phyloP scores from a whole-genome alignment of 2,888 invertebrate species.

The Pecten maximus region DNA sequence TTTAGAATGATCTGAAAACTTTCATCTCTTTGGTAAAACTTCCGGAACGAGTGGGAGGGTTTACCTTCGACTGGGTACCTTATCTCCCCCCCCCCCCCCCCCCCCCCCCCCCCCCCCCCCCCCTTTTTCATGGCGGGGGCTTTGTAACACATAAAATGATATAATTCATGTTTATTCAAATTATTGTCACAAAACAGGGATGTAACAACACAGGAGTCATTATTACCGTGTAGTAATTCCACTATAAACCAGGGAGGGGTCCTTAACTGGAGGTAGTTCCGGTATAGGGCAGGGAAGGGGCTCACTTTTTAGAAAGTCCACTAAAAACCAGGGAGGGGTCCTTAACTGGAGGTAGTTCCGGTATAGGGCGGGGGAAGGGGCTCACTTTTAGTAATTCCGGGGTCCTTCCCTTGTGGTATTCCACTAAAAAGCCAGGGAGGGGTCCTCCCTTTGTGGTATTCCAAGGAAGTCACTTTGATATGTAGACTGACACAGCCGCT shows the following conservation, averaged over 20 bases:
- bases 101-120: too few relatives aligned
- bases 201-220: too few relatives aligned
- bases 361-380: too few relatives aligned
- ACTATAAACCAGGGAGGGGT: neutral
- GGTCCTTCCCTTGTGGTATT: neutral
- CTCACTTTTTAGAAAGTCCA: neutral
- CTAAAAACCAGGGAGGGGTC: neutral
- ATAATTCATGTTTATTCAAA: too few relatives aligned
- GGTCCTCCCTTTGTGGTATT: conserved; percentile 75
- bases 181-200: too few relatives aligned
- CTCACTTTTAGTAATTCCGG: neutral
- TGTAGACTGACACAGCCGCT: conserved; percentile 74
- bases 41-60: too few relatives aligned
- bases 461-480: conserved; percentile 79
- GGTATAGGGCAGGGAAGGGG: neutral
- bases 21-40: too few relatives aligned
- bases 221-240: neutral
- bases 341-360: neutral
- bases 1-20: too few relatives aligned
- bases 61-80: too few relatives aligned
- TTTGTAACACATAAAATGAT: too few relatives aligned
- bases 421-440: neutral
- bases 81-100: too few relatives aligned
- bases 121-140: too few relatives aligned
- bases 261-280: neutral